phyloP scores from a whole-genome alignment of 2,888 invertebrate genomes.

The Prosapia bicincta region DNA sequence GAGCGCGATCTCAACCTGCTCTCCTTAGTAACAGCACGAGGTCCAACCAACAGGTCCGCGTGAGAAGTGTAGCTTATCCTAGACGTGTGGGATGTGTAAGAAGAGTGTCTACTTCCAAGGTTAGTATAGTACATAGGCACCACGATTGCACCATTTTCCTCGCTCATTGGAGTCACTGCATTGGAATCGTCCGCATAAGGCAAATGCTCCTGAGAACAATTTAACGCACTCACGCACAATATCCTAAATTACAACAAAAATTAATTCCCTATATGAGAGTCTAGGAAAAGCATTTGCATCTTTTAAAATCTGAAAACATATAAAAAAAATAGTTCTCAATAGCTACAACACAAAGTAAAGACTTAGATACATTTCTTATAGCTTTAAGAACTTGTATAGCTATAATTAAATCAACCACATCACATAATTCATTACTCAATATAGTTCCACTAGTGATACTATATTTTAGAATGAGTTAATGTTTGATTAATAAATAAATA shows the following conservation, averaged over 20 bases:
- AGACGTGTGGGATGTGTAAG: constrained; percentile 93
- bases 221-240: constrained; percentile 19
- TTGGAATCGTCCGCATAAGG: constrained; percentile 97
- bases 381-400: too few species aligned
- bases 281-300: background rate
- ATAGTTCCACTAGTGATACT: too few species aligned
- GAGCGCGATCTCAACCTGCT: constrained; percentile 74
- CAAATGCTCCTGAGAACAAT: constrained; percentile 65
- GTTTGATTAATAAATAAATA: too few species aligned
- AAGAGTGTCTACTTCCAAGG: constrained; percentile 89
- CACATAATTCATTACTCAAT: too few species aligned
- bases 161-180: constrained; percentile 96
- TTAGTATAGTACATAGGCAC: constrained; percentile 87
- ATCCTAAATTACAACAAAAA: constrained; percentile 3
- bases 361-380: too few species aligned
- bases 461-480: too few species aligned
- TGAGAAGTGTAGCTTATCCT: constrained; percentile 92
- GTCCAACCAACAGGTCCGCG: constrained; percentile 74
- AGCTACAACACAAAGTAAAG: too few species aligned
- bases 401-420: too few species aligned
- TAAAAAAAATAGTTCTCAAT: constrained; percentile 6
- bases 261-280: background rate
- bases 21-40: constrained; percentile 72
- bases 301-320: background rate
- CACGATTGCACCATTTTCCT: constrained; percentile 94